A percentile compares a stretch with the other conserved stretches of the same genome.
Evolutionary conservation across 1,140 invertebrate species (phyloP).

Genomic region (Phocides pigmalion): DNA sequence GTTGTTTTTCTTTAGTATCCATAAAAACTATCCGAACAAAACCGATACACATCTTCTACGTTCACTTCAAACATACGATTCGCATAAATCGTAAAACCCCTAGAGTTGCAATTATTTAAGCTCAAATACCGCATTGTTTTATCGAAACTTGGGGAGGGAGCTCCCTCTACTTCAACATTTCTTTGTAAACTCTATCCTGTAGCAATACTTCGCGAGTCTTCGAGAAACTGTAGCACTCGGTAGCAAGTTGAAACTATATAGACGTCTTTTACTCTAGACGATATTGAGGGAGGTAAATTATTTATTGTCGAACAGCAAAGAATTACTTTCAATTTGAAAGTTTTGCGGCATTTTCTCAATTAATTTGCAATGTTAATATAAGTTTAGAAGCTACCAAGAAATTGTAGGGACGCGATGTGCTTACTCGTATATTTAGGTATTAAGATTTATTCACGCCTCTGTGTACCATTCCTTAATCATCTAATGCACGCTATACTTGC

Average conservation of each 20-base stretch:
- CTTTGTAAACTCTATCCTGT: conserved; percentile 33
- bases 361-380: background rate
- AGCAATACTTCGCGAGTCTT: conserved; percentile 21
- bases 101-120: conserved; percentile 29
- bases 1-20: too few relatives aligned
- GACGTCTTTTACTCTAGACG: conserved; percentile 8
- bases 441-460: conserved; percentile 5
- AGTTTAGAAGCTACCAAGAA: background rate
- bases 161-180: conserved; percentile 24
- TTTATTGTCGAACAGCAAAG: conserved; percentile 25
- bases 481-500: background rate
- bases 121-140: conserved; percentile 25
- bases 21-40: background rate
- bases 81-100: conserved; percentile 16
- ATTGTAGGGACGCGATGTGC: conserved; percentile 1
- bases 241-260: conserved; percentile 14
- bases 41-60: conserved; percentile 5
- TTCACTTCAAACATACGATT: conserved; percentile 8
- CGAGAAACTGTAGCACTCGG: conserved; percentile 19
- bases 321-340: conserved; percentile 15
- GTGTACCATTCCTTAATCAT: background rate
- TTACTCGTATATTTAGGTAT: conserved; percentile 5
- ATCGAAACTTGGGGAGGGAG: conserved; percentile 27
- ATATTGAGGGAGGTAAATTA: conserved; percentile 6
- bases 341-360: conserved; percentile 8